A percentile compares a stretch with the other conserved stretches of the same genome.
Evolutionary conservation across 2,113 vertebrate species (phyloP).

Genomic region (Aramus guarauna): DNA sequence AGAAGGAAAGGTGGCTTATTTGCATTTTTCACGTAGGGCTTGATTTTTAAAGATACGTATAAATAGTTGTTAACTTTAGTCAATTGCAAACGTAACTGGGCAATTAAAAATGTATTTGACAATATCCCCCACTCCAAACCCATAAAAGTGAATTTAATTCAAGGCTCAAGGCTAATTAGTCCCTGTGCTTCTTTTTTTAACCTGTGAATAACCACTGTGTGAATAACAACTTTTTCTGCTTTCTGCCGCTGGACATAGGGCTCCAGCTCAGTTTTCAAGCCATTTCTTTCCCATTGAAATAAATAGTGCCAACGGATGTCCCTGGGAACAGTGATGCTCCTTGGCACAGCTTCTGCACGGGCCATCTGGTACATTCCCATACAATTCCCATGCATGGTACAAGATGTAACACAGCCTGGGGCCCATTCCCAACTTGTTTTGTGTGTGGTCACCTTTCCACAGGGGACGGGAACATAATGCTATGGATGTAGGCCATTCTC

Average conservation of each 20-base stretch:
- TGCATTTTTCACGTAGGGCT: background rate
- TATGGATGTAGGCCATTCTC: background rate
- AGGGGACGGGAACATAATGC: background rate
- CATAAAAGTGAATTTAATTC: background rate
- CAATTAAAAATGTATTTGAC: background rate
- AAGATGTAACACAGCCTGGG: background rate
- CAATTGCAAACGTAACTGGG: background rate
- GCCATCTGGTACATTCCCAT: background rate
- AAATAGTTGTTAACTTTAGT: background rate
- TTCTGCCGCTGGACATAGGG: background rate
- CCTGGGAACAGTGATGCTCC: background rate
- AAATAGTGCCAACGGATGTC: background rate
- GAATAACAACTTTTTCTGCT: background rate
- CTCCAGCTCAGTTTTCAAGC: background rate
- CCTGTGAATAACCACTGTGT: background rate
- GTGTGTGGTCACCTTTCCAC: background rate
- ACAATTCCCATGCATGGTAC: too few species aligned
- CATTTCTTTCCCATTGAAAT: background rate
- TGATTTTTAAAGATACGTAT: background rate
- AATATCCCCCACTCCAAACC: background rate
- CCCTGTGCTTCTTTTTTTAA: background rate
- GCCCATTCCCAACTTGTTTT: background rate
- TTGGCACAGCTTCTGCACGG: rapidly evolving
- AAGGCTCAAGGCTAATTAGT: background rate
- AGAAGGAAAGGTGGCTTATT: background rate